phyloP scores from a whole-genome alignment of 2,888 invertebrate genomes.

The Idaea biselata region DNA sequence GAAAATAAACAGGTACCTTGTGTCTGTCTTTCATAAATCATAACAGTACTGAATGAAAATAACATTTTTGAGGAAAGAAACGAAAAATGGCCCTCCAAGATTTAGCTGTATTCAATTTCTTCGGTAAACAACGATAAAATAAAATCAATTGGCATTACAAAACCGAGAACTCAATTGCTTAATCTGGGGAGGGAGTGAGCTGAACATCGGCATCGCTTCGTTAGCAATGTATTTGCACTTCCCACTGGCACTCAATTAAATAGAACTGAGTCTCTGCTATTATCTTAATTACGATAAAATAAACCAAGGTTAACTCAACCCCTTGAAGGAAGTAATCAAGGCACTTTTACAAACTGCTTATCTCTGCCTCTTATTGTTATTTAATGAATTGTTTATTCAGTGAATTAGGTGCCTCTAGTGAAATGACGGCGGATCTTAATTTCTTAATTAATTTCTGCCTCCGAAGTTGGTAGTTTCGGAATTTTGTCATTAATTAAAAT shows the following conservation, averaged over 20 bases:
- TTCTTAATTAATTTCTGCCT: slow-evolving; percentile 9
- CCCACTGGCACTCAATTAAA: slow-evolving; percentile 17
- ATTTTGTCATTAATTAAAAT: slow-evolving; percentile 1
- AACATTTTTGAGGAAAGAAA: not conserved
- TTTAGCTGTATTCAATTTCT: not conserved
- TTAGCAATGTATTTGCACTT: slow-evolving; percentile 12
- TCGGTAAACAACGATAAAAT: not conserved
- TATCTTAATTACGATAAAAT: slow-evolving; percentile 40
- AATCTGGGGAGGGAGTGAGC: not conserved
- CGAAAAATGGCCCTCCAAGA: not conserved
- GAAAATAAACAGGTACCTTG: not conserved
- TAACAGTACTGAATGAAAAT: not conserved
- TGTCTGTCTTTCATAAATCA: not conserved
- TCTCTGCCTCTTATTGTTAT: slow-evolving; percentile 19
- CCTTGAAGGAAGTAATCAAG: slow-evolving; percentile 21
- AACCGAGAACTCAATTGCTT: slow-evolving; percentile 10
- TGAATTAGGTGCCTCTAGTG: slow-evolving; percentile 8
- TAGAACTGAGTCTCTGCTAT: slow-evolving; percentile 27
- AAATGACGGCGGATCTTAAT: not conserved
- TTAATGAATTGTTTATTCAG: slow-evolving; percentile 15
- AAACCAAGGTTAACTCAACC: slow-evolving; percentile 29
- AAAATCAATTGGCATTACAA: slow-evolving; percentile 2
- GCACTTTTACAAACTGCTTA: slow-evolving; percentile 18
- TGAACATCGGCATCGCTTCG: not conserved
- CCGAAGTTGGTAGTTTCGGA: not conserved